phyloP scores from a whole-genome alignment of 2,113 vertebrate species.

The Ictalurus punctatus region DNA sequence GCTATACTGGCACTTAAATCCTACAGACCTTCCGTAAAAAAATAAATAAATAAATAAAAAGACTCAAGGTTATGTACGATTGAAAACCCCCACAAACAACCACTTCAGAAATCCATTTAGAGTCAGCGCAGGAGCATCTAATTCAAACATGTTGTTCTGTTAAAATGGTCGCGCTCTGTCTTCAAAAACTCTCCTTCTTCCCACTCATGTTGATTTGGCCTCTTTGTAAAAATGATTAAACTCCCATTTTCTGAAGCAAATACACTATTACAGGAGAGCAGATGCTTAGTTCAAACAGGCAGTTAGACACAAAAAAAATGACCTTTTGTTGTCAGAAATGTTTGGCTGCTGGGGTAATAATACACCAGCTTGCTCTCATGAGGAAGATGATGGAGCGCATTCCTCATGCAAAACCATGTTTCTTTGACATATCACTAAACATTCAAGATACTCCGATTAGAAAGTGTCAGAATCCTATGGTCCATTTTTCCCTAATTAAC shows the following conservation, averaged over 20 bases:
- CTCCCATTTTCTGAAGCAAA: constrained; percentile 65
- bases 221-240: constrained; percentile 72
- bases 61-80: constrained; percentile 77
- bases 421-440: background rate
- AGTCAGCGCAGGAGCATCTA: constrained; percentile 74
- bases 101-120: constrained; percentile 74
- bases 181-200: constrained; percentile 66
- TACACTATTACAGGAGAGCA: constrained; percentile 71
- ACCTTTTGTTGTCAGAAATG: constrained; percentile 59
- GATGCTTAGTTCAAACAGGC: constrained; percentile 56
- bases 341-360: constrained; percentile 57
- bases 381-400: constrained; percentile 7
- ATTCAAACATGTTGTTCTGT: constrained; percentile 77
- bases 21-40: constrained; percentile 78
- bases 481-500: constrained; percentile 1
- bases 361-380: constrained; percentile 13
- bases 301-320: constrained; percentile 57
- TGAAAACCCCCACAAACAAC: constrained; percentile 74
- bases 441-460: background rate
- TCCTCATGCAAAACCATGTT: background rate
- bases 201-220: constrained; percentile 63
- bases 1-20: constrained; percentile 81
- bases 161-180: constrained; percentile 70
- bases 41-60: constrained; percentile 35
- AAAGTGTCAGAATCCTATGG: background rate